Conservation (phyloP, 2,888 invertebrate genomes). For the Pristionchus mayeri region DNA sequence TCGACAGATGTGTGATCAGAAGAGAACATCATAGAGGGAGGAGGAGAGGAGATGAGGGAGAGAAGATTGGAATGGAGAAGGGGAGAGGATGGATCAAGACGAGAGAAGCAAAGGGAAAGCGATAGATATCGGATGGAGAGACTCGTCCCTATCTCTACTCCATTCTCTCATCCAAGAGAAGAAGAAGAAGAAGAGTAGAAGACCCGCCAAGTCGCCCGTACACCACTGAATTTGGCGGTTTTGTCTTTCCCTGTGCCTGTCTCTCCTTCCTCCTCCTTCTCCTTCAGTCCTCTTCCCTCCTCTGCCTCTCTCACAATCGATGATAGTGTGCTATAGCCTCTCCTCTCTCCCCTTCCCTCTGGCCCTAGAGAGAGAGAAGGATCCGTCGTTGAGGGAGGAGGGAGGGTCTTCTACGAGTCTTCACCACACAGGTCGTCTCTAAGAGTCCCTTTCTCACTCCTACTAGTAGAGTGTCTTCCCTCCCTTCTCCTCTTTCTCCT, state of each 20-base stretch:
- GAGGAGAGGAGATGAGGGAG: neutral
- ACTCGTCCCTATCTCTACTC: neutral
- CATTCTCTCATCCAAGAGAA: neutral
- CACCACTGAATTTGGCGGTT: slow-evolving; percentile 15
- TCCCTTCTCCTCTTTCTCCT: slow-evolving; percentile 23
- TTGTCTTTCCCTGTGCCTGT: slow-evolving; percentile 1
- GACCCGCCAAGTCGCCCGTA: neutral
- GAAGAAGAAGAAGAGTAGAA: neutral
- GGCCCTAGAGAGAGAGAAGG: neutral
- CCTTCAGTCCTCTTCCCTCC: slow-evolving; percentile 16
- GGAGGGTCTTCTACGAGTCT: neutral
- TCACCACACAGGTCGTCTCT: neutral
- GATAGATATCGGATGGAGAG: slow-evolving; percentile 26
- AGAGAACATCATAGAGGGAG: slow-evolving; percentile 23
- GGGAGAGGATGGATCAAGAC: neutral
- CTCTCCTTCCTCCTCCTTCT: neutral
- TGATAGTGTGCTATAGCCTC: slow-evolving; percentile 35
- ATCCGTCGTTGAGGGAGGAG: neutral
- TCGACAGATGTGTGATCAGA: slow-evolving; percentile 47
- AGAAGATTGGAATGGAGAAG: neutral
- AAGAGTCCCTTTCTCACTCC: slow-evolving; percentile 33
- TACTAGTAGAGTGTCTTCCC: slow-evolving; percentile 35
- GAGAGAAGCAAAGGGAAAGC: slow-evolving; percentile 13
- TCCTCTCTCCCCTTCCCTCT: slow-evolving; percentile 38
- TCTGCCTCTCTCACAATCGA: slow-evolving; percentile 41